A percentile compares a stretch with the other conserved stretches of the same genome.
Evolutionary conservation across 2,113 vertebrate species (phyloP).

Genomic region (Willisornis vidua): DNA sequence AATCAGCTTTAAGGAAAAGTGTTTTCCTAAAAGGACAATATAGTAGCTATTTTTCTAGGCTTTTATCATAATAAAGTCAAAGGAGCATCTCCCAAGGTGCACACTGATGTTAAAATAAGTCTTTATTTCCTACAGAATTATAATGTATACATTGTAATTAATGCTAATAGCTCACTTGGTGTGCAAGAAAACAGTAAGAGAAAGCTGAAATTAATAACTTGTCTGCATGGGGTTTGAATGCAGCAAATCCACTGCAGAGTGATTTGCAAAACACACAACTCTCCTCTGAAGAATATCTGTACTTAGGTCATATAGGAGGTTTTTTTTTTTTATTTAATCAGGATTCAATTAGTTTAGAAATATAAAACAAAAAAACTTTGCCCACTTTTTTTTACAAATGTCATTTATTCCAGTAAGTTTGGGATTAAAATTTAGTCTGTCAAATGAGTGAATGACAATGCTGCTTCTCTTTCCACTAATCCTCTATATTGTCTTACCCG

Average conservation of each 20-base stretch:
- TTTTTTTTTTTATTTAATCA: neutral
- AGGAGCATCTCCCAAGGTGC: neutral
- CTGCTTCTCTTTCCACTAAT: neutral
- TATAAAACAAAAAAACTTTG: neutral
- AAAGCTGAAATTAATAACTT: neutral
- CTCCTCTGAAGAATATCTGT: neutral
- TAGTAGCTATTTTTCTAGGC: neutral
- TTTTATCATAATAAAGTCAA: neutral
- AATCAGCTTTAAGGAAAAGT: neutral
- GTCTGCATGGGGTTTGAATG: neutral
- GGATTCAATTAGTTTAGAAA: neutral
- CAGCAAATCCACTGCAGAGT: neutral
- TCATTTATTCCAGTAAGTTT: neutral
- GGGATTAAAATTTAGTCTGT: neutral
- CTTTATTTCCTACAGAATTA: neutral
- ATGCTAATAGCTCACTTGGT: neutral
- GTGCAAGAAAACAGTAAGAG: neutral
- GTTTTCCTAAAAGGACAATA: neutral
- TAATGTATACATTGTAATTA: neutral
- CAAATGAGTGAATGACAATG: neutral
- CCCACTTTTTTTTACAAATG: neutral
- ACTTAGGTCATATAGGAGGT: rapidly evolving
- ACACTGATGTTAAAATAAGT: neutral
- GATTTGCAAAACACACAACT: neutral
- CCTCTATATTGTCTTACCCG: neutral